Evolutionary conservation across 2,797 vertebrate species (phyloP).

Genomic region (Phaenicophaeus curvirostris): DNA sequence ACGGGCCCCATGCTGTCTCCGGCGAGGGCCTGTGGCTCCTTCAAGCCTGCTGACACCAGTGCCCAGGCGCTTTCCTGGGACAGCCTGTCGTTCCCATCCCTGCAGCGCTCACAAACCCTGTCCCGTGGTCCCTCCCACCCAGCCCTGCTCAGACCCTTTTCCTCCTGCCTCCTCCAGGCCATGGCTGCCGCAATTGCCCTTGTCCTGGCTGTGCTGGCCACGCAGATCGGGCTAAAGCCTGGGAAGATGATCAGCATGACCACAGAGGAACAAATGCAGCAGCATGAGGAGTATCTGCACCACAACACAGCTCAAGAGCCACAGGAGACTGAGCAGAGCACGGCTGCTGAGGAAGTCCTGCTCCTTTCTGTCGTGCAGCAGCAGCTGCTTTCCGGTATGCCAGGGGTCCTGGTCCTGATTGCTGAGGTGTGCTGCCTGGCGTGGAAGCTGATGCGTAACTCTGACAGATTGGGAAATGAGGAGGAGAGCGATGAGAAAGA

Average conservation of each 20-base stretch:
- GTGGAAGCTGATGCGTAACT: no score
- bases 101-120: not conserved
- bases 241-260: not conserved
- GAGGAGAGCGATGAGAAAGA: no score
- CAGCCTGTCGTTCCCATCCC: not conserved
- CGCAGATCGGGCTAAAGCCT: fast-evolving
- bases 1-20: not conserved
- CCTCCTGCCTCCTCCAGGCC: not conserved
- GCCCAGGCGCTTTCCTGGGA: not conserved
- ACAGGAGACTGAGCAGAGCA: not conserved
- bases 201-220: not conserved
- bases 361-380: not conserved
- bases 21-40: no score
- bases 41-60: no score
- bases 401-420: not conserved
- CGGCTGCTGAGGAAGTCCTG: not conserved
- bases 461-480: not conserved
- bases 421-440: not conserved
- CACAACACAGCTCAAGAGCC: not conserved
- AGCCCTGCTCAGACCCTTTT: not conserved
- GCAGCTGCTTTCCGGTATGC: no score
- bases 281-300: fast-evolving
- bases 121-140: not conserved
- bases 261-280: not conserved
- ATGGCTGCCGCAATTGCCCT: not conserved